Base-by-base conservation (phyloP, 2,888 invertebrate species). In the Lissonota sp. region DNA sequence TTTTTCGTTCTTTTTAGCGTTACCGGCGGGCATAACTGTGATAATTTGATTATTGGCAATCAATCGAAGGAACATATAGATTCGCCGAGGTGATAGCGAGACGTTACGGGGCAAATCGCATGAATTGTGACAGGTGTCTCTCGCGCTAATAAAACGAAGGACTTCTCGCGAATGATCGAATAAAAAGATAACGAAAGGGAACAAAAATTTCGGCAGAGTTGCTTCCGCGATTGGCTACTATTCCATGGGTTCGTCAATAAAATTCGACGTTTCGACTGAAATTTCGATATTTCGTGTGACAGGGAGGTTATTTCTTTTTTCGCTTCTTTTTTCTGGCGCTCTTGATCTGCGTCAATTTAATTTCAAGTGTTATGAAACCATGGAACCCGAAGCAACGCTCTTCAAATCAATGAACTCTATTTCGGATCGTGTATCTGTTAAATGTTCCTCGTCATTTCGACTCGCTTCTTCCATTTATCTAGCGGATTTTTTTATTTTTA, bases 1-100 rank as follows among this genome's bases (percentile, higher is more conserved):
- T 26, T 12, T 8, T 57, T 63, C 8, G 16, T 46, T 74, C 46
- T 74, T 26, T 74, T 57, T 49, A 12, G 6, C 26, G 58, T 40
- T 46, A 63, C 53, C 55, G 63, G 60, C 69, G 71, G 70, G 80
- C 80, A 75, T 76, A 78, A 64, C 82, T 63, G 37, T 14, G 46
- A 80, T 86, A 85, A 88, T 87, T 84, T 83, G 84, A 88, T 88
- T 87, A 88, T 87, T 84, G 87, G 82, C 86, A 88, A 88, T 88
- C 88, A 88, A 87, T 87, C 85, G 83, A 55, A 67, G 72, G 63
- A 80, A 82, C 40, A 66, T 69, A 73, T 69, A 69, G 51, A 62
- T 74, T 70, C 66, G 26, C 49, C 37, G 12, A 5, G 44, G 53
- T 39, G 42, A 71, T 62, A 58, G 37, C 64, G 64, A 51, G 64